Evolutionary conservation across 2,888 invertebrate genomes (phyloP).

Genomic region (Xanthorhoe spadicearia): DNA sequence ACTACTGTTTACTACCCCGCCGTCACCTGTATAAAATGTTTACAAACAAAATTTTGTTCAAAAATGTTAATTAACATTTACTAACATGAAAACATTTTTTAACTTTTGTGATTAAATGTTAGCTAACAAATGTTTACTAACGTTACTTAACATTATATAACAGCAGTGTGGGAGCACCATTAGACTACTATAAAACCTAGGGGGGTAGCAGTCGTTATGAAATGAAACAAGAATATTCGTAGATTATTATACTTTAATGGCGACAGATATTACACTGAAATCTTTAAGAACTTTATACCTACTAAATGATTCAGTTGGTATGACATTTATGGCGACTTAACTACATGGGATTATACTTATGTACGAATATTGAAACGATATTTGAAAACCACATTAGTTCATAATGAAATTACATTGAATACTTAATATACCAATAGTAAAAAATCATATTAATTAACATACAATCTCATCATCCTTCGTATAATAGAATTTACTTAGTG

Average conservation of each 20-base stretch:
- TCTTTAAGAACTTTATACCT: constrained; percentile 70
- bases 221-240: constrained; percentile 45
- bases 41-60: too few relatives aligned
- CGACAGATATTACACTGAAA: constrained; percentile 78
- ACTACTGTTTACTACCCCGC: too few relatives aligned
- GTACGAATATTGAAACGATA: constrained; percentile 69
- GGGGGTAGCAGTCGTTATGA: neutral
- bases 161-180: too few relatives aligned
- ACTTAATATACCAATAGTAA: constrained; percentile 2
- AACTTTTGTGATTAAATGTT: too few relatives aligned
- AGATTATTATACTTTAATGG: constrained; percentile 75
- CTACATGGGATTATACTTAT: constrained; percentile 69
- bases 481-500: neutral
- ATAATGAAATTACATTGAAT: constrained; percentile 32
- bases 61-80: too few relatives aligned
- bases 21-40: too few relatives aligned
- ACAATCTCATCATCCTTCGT: neutral
- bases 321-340: constrained; percentile 70
- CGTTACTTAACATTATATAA: too few relatives aligned
- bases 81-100: too few relatives aligned
- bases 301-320: constrained; percentile 66
- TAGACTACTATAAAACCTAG: neutral
- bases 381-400: constrained; percentile 75
- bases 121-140: too few relatives aligned
- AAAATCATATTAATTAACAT: constrained; percentile 2